Evolutionary conservation across 2,113 vertebrate species (phyloP), one percentile per base, ranked within the genome.

Genomic region (Salvelinus alpinus): DNA sequence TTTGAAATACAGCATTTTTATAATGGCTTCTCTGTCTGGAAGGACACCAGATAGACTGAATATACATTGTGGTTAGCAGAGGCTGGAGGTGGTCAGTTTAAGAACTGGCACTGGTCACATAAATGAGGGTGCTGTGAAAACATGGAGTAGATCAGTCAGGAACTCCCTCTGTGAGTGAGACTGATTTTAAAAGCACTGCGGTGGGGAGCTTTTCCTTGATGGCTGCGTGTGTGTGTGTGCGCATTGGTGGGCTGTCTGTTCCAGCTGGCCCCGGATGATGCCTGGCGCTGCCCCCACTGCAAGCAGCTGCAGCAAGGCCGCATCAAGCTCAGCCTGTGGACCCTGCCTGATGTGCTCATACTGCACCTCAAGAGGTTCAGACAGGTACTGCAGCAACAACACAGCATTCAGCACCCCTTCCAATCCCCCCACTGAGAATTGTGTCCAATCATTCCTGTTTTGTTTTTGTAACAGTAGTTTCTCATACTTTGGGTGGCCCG

Each of bases 231-330:
- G 74, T 66, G 34, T 8, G 74, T 66, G 65, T 31, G 31, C 5
- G 31, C 29, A 5, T 31, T 5, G 31, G 31, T 34, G 31, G 24
- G 2, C 38, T 80, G 65, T 79, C 77, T 89, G 48, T 92, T 91
- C 74, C 85, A 99, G 97, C 94, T 99, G 84, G 97, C 97, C 77
- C 97, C 96, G 0, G 97, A 99, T 14, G 97, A 99, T 0, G 97
- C 97, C 14, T 99, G 97, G 97, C 94, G 97, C 77, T 99, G 97
- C 88, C 97, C 97, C 0, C 97, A 99, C 90, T 99, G 97, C 84
- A 98, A 98, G 90, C 96, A 99, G 92, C 95, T 99, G 82, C 97
- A 99, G 91, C 97, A 99, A 82, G 97, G 97, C 22, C 97, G 95
- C 83, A 99, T 99, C 78, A 98, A 98, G 7, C 90, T 99, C 78